These are phyloP conservation scores for Psittacula derbiana DNA, from an alignment of 2,797 vertebrate genomes.

Conservation along the genomic window DNA sequence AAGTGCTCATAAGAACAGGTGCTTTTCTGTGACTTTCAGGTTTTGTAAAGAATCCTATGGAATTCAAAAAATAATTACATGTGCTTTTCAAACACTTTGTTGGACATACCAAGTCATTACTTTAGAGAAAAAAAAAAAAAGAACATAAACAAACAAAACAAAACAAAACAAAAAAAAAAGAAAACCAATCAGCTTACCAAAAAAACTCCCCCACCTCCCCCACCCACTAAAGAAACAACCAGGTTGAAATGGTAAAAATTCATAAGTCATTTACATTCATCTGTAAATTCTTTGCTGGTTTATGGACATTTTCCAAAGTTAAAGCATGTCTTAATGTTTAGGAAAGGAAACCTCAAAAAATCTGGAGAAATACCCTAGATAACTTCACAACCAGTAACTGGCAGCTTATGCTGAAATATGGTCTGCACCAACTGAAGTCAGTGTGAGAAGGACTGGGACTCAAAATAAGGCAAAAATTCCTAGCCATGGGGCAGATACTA, in stretches of 20 bases:
- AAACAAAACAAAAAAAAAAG: no score
- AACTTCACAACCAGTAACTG: background rate
- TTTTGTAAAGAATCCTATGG: background rate
- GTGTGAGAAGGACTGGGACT: background rate
- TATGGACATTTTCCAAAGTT: background rate
- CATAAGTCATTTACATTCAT: background rate
- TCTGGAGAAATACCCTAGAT: background rate
- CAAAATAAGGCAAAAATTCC: background rate
- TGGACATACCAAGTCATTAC: background rate
- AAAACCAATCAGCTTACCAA: background rate
- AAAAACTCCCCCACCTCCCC: background rate
- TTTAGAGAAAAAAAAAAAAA: background rate
- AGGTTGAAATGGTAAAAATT: background rate
- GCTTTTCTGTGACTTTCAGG: background rate
- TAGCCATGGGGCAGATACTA: background rate
- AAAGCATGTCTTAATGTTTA: background rate
- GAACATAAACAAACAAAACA: background rate
- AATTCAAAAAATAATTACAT: background rate
- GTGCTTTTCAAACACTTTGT: background rate
- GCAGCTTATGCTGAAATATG: background rate
- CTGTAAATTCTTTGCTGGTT: background rate
- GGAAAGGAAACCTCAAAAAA: constrained; percentile 19
- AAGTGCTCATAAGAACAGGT: background rate
- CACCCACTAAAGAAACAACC: background rate
- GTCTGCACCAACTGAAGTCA: background rate